These are phyloP conservation scores for Heteromurus nitidus DNA, from an alignment of 2,888 invertebrate genomes.

Conservation along the genomic window DNA sequence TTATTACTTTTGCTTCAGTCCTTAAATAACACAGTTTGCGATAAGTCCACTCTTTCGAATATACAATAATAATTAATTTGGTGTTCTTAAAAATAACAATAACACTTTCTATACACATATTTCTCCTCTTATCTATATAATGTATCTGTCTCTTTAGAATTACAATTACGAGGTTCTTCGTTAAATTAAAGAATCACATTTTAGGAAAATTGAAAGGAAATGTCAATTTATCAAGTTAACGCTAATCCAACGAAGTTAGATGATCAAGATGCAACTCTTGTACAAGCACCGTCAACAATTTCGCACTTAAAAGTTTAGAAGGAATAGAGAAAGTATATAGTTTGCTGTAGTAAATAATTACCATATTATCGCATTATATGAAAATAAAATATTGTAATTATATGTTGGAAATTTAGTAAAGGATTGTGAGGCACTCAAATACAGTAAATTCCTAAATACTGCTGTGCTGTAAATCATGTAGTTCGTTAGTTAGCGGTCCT, in stretches of 20 bases:
- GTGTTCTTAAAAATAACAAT: not conserved
- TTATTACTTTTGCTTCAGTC: slow-evolving; percentile 41
- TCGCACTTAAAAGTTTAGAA: no score
- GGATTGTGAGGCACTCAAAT: slow-evolving; percentile 43
- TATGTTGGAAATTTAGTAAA: not conserved
- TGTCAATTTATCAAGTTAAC: no score
- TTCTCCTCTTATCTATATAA: not conserved
- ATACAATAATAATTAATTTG: not conserved
- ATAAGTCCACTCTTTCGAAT: slow-evolving; percentile 37
- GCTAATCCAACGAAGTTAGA: no score
- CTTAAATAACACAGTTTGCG: slow-evolving; percentile 58
- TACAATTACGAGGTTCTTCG: no score
- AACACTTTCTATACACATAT: not conserved
- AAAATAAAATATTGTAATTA: slow-evolving; percentile 24
- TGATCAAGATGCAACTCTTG: no score
- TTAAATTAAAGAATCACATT: no score
- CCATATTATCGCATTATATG: slow-evolving; percentile 7
- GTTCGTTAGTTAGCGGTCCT: not conserved
- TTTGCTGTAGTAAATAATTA: not conserved
- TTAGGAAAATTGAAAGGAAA: no score
- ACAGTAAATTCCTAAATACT: slow-evolving; percentile 5
- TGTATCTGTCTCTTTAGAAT: no score
- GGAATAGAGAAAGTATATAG: no score
- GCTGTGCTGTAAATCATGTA: slow-evolving; percentile 2
- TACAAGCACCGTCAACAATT: no score